Percentiles rank a stretch among this genome's conserved stretches.
phyloP scores from a whole-genome alignment of 2,888 invertebrate genomes.

The Meta bourneti region DNA sequence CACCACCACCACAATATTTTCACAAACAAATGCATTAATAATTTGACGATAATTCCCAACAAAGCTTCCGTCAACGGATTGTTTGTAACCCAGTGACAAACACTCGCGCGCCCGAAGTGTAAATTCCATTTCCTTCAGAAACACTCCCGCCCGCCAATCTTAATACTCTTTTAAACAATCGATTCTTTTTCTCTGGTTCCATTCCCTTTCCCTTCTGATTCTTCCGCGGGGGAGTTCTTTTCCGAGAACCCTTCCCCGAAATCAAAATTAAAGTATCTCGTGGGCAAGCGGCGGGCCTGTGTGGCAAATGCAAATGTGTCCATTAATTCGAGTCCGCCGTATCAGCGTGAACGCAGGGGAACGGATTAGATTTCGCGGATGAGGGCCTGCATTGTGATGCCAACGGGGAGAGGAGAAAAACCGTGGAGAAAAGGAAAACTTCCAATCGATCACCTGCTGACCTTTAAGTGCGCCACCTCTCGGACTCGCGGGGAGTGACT shows the following conservation, averaged over 20 bases:
- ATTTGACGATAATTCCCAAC: neutral
- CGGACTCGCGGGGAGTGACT: constrained; percentile 46
- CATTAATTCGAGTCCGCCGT: constrained; percentile 54
- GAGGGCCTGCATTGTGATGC: constrained; percentile 57
- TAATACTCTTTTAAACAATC: constrained; percentile 9
- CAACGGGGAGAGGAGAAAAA: constrained; percentile 40
- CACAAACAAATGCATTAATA: neutral
- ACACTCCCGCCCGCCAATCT: neutral
- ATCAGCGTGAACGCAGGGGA: constrained; percentile 61
- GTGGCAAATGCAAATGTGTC: constrained; percentile 57
- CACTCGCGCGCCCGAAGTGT: neutral
- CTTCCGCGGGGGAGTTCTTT: neutral
- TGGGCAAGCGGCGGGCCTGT: neutral
- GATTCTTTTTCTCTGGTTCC: neutral
- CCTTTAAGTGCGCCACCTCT: constrained; percentile 71
- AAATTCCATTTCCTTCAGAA: neutral
- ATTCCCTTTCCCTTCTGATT: neutral
- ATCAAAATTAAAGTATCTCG: constrained; percentile 45
- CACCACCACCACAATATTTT: no score
- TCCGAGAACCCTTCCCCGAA: neutral
- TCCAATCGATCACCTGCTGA: constrained; percentile 68
- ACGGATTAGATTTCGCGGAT: constrained; percentile 68
- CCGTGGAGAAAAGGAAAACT: constrained; percentile 58
- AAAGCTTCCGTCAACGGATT: neutral
- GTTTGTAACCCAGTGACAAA: neutral